These are phyloP conservation scores for Dicrurus megarhynchus DNA, from an alignment of 2,113 vertebrate species.

Conservation along the genomic window DNA sequence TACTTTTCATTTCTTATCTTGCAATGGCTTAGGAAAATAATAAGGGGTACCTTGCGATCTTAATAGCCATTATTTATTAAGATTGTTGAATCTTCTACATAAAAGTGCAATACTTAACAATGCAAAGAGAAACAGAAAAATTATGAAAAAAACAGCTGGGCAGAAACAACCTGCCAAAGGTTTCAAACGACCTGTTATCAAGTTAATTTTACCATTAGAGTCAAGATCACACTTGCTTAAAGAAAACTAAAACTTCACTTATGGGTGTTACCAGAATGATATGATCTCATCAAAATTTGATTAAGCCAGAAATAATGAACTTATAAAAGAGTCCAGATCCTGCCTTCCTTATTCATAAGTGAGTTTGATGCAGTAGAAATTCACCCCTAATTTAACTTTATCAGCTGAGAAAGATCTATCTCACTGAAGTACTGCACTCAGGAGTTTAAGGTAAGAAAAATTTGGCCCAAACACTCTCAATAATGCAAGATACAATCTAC, in stretches of 20 bases:
- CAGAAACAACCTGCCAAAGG: not conserved
- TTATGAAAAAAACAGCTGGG: not conserved
- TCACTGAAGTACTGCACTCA: not conserved
- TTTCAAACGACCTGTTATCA: not conserved
- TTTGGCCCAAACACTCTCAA: not conserved
- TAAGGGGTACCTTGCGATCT: not conserved
- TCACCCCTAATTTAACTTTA: not conserved
- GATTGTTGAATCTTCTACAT: not conserved
- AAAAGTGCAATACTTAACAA: not conserved
- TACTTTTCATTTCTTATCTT: not conserved
- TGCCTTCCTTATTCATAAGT: not conserved
- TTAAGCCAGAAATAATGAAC: not conserved
- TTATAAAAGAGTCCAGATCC: not conserved
- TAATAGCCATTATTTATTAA: not conserved
- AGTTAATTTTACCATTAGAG: not conserved
- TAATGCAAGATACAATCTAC: not conserved
- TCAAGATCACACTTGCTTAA: constrained; percentile 8
- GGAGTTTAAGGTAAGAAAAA: not conserved
- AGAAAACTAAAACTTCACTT: constrained; percentile 1
- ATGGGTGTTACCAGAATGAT: not conserved
- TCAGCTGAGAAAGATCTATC: not conserved
- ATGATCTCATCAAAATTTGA: not conserved
- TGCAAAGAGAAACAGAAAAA: not conserved
- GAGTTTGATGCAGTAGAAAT: not conserved
- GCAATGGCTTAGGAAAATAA: not conserved